Percentiles rank a stretch among this genome's conserved stretches.
These are phyloP conservation scores for Metaphire vulgaris DNA, from an alignment of 1,140 invertebrate species.

Conservation along the genomic window DNA sequence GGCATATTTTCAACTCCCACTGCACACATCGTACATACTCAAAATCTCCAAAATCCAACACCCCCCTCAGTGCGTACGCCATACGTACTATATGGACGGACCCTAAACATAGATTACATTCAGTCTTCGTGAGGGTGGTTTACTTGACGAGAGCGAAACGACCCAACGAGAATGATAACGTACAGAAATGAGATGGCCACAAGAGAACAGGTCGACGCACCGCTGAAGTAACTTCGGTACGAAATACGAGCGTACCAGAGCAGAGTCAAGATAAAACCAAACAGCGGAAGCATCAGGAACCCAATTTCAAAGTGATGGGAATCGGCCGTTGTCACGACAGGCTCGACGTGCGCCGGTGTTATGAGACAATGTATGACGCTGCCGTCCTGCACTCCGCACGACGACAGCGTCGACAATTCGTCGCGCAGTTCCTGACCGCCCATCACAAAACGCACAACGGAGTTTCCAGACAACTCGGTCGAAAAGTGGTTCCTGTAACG, in stretches of 20 bases:
- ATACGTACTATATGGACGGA: too few species aligned
- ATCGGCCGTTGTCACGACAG: slow-evolving; percentile 32
- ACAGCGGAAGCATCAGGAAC: slow-evolving; percentile 52
- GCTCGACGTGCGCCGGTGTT: slow-evolving; percentile 30
- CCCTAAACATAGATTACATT: too few species aligned
- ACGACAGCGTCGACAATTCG: slow-evolving; percentile 67
- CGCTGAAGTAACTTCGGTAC: slow-evolving; percentile 60
- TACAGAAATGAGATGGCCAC: slow-evolving; percentile 60
- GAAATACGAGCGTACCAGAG: slow-evolving; percentile 61
- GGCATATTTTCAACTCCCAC: too few species aligned
- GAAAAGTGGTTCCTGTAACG: slow-evolving; percentile 79
- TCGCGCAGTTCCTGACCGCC: slow-evolving; percentile 75
- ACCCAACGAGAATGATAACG: slow-evolving; percentile 54
- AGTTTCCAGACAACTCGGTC: slow-evolving; percentile 66
- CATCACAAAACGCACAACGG: slow-evolving; percentile 74
- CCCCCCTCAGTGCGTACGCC: too few species aligned
- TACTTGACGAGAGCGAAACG: background rate
- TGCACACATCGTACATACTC: too few species aligned
- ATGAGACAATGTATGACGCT: slow-evolving; percentile 82
- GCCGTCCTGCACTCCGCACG: slow-evolving; percentile 72
- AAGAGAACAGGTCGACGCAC: slow-evolving; percentile 59
- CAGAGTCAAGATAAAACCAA: slow-evolving; percentile 56
- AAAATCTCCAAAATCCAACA: too few species aligned
- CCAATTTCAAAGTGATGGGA: slow-evolving; percentile 37
- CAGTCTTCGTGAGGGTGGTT: slow-evolving; percentile 17